Conservation (phyloP, 1,140 invertebrate species). For the Megalopta genalis region DNA sequence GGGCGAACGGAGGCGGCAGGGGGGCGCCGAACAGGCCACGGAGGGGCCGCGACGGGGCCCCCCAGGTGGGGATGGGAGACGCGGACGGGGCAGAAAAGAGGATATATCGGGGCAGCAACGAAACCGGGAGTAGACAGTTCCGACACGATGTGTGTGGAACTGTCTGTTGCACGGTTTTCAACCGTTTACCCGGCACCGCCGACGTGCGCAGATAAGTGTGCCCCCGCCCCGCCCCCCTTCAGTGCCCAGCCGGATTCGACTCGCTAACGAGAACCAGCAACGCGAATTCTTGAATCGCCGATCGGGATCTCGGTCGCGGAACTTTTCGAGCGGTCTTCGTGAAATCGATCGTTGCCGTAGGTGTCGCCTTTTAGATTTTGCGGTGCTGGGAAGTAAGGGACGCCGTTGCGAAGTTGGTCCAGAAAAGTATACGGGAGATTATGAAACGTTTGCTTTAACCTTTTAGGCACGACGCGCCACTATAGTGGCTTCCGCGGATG, state of each 20-base stretch:
- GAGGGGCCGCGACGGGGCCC: no score
- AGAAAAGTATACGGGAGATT: no score
- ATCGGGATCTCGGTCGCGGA: no score
- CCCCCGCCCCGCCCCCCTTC: neutral
- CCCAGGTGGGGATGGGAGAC: neutral
- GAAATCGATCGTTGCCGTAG: no score
- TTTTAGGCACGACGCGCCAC: no score
- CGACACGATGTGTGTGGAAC: slow-evolving; percentile 32
- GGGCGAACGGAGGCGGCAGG: slow-evolving; percentile 12
- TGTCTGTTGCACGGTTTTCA: slow-evolving; percentile 20
- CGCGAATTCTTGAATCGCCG: slow-evolving; percentile 11
- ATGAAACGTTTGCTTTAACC: no score
- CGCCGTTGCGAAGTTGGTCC: no score
- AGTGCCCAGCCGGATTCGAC: slow-evolving; percentile 14
- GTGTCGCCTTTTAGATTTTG: no score
- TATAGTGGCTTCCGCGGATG: no score
- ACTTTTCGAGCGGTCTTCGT: no score
- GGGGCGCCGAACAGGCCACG: no score
- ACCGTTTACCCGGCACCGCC: slow-evolving; percentile 20
- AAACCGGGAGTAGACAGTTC: slow-evolving; percentile 22
- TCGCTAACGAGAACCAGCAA: slow-evolving; percentile 30
- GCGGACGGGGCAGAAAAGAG: slow-evolving; percentile 8
- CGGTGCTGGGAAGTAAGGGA: no score
- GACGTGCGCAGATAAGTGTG: slow-evolving; percentile 32
- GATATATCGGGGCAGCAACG: slow-evolving; percentile 28